A percentile compares a stretch with the other conserved stretches of the same genome.
These are phyloP conservation scores for Podarcis muralis DNA, from an alignment of 2,113 vertebrate species.

Conservation along the genomic window DNA sequence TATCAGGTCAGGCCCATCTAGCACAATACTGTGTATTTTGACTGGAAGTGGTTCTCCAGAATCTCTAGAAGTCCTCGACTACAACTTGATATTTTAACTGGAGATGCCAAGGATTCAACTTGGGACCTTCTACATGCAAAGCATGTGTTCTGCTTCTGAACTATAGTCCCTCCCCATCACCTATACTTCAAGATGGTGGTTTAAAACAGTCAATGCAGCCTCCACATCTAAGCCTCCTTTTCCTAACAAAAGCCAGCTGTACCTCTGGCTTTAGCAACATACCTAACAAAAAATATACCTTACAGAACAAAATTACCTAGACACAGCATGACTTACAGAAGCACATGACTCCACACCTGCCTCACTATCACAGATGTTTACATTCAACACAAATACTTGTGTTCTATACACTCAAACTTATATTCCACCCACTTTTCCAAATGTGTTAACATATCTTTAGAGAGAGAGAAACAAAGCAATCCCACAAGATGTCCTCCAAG, in stretches of 20 bases:
- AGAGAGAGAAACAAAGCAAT: not conserved
- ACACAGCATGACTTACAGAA: not conserved
- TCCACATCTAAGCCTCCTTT: not conserved
- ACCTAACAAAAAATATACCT: slow-evolving; percentile 9
- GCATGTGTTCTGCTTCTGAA: not conserved
- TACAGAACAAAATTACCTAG: slow-evolving; percentile 37
- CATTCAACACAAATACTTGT: slow-evolving; percentile 22
- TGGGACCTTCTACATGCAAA: not conserved
- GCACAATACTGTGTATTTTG: not conserved
- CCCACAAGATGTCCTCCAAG: slow-evolving; percentile 1
- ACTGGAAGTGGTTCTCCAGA: not conserved
- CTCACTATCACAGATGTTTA: slow-evolving; percentile 43
- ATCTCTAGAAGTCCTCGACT: too few species aligned
- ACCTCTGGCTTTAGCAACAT: not conserved
- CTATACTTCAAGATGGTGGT: not conserved
- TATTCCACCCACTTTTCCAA: not conserved
- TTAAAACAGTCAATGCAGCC: not conserved
- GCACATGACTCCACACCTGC: slow-evolving; percentile 22
- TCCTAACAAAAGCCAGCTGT: not conserved
- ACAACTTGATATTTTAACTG: not conserved
- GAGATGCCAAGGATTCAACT: not conserved
- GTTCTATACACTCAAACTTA: too few species aligned
- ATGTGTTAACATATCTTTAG: not conserved
- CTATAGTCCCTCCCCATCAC: not conserved
- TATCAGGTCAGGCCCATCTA: not conserved